Conservation (phyloP, 2,888 invertebrate species). For the Fabriciana adippe region DNA sequence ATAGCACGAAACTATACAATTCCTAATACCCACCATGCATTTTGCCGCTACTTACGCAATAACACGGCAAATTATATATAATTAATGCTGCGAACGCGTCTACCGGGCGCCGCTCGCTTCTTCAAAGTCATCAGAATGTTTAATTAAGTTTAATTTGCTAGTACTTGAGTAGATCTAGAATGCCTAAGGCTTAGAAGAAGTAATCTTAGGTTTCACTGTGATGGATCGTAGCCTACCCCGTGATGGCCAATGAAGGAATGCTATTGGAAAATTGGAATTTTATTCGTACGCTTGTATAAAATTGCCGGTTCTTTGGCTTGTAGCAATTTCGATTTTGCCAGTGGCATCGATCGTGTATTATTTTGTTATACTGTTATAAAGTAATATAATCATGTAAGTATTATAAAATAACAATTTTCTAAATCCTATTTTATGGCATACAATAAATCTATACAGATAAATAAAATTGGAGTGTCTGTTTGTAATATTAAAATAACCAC, state of each 20-base stretch:
- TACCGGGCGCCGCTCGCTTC: slow-evolving; percentile 44
- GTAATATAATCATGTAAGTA: neutral
- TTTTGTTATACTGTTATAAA: slow-evolving; percentile 2
- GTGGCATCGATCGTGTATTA: slow-evolving; percentile 11
- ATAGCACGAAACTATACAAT: slow-evolving; percentile 12
- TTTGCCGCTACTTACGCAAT: slow-evolving; percentile 34
- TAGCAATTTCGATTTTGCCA: slow-evolving; percentile 12
- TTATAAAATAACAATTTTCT: slow-evolving; percentile 7
- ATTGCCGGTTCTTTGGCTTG: slow-evolving; percentile 13
- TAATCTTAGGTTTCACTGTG: slow-evolving; percentile 51
- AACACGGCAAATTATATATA: slow-evolving; percentile 36
- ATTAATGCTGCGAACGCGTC: slow-evolving; percentile 41
- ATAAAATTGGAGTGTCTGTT: too few species aligned
- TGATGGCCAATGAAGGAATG: slow-evolving; percentile 12
- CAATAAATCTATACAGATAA: too few species aligned
- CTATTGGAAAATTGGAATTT: slow-evolving; percentile 30
- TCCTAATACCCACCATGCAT: slow-evolving; percentile 25
- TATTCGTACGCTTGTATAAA: slow-evolving; percentile 13
- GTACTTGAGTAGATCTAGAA: slow-evolving; percentile 46
- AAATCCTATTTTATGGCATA: neutral
- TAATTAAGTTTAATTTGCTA: slow-evolving; percentile 63
- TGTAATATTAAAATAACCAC: too few species aligned
- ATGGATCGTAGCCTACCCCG: slow-evolving; percentile 42
- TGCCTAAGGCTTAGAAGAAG: slow-evolving; percentile 48
- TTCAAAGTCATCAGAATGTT: slow-evolving; percentile 52